A percentile compares a stretch with the other conserved stretches of the same genome.
These are phyloP conservation scores for Bombylius discolor DNA, from an alignment of 2,888 invertebrate genomes.

Conservation along the genomic window DNA sequence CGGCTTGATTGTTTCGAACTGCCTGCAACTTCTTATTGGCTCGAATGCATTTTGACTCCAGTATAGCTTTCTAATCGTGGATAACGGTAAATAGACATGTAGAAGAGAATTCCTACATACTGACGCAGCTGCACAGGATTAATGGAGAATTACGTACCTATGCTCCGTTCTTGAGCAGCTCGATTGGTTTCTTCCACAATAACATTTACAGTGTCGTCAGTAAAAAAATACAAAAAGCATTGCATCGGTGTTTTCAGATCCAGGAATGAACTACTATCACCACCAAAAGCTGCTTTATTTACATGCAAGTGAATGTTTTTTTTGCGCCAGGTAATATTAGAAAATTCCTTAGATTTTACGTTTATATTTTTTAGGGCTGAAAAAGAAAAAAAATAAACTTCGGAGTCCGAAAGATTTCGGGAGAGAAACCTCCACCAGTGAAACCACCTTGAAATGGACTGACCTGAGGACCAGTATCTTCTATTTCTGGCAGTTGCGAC, in stretches of 20 bases:
- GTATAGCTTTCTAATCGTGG: background rate
- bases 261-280: background rate
- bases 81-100: background rate
- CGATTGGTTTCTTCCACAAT: conserved; percentile 1
- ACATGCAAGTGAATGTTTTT: background rate
- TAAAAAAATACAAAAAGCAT: background rate
- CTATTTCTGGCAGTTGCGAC: background rate
- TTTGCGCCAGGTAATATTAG: background rate
- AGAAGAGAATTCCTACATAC: background rate
- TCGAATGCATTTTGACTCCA: background rate
- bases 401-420: no score
- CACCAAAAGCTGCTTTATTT: background rate
- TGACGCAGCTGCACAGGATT: background rate
- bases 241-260: background rate
- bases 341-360: background rate
- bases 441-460: background rate
- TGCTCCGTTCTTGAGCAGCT: background rate
- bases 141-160: background rate
- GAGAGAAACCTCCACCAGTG: no score
- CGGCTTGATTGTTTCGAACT: no score
- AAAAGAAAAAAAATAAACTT: background rate
- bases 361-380: background rate
- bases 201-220: background rate
- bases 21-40: no score
- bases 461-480: background rate